Evolutionary conservation across 2,113 vertebrate species (phyloP).

Genomic region (Dromas ardeola): DNA sequence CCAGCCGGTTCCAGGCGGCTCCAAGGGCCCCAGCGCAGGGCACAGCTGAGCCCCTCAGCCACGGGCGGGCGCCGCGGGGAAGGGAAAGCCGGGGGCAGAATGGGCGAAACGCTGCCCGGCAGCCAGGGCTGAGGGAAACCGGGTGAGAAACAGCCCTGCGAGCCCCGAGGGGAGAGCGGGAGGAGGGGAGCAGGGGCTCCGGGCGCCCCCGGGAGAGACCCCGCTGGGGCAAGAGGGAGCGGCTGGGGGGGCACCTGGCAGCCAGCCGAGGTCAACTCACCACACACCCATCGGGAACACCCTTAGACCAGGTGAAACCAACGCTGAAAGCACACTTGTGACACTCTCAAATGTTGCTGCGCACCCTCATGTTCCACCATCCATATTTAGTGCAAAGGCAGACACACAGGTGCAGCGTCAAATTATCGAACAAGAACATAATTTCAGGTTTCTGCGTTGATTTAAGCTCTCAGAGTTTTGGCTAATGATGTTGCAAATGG

Average conservation of each 20-base stretch:
- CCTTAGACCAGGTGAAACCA: neutral
- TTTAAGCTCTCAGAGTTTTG: neutral
- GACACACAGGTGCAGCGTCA: neutral
- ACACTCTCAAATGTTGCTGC: neutral
- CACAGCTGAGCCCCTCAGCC: neutral
- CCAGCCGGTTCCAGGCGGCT: neutral
- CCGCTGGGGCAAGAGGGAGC: neutral
- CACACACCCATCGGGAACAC: neutral
- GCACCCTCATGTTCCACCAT: neutral
- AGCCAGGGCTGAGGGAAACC: rapidly evolving
- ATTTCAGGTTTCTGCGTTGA: neutral
- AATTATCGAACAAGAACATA: neutral
- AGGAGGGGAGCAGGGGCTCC: neutral
- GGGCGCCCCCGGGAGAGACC: rapidly evolving
- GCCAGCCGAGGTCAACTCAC: neutral
- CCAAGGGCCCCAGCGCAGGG: rapidly evolving
- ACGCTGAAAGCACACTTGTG: neutral
- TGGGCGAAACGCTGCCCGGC: neutral
- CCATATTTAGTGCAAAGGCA: neutral
- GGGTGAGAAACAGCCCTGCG: rapidly evolving
- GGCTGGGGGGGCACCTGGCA: neutral
- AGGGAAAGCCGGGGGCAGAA: neutral
- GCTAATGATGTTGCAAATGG: neutral
- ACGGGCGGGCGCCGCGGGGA: rapidly evolving
- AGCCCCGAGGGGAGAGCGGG: neutral